Conservation (phyloP, 2,113 vertebrate species). For the Carassius gibelio region DNA sequence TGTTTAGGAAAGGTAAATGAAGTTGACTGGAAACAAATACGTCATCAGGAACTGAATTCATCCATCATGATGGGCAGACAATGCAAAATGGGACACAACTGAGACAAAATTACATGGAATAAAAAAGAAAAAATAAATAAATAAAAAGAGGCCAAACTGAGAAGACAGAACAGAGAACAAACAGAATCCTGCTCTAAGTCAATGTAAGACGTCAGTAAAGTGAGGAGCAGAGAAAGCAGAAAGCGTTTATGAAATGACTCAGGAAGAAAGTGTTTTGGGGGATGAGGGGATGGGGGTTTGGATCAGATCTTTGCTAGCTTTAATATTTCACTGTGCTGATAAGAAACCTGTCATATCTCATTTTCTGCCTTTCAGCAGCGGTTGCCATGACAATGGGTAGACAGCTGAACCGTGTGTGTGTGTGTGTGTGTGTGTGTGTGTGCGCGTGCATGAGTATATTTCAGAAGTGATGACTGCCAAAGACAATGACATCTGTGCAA, state of each 20-base stretch:
- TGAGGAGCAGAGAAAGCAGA: slow-evolving; percentile 11
- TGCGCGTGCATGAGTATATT: not conserved
- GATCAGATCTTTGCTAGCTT: slow-evolving; percentile 65
- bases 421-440: not conserved
- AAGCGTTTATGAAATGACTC: slow-evolving; percentile 45
- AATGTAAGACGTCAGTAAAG: slow-evolving; percentile 30
- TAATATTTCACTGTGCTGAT: slow-evolving; percentile 66
- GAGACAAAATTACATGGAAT: slow-evolving; percentile 24
- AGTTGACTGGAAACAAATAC: slow-evolving; percentile 35
- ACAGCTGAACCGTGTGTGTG: slow-evolving; percentile 13
- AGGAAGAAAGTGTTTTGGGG: slow-evolving; percentile 46
- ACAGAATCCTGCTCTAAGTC: slow-evolving; percentile 43
- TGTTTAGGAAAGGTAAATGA: slow-evolving; percentile 32
- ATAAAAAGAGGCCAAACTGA: slow-evolving; percentile 27
- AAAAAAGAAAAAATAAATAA: not conserved
- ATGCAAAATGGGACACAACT: slow-evolving; percentile 20
- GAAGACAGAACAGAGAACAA: slow-evolving; percentile 17
- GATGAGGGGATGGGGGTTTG: slow-evolving; percentile 4
- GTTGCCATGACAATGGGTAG: slow-evolving; percentile 65
- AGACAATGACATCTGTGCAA: slow-evolving; percentile 35
- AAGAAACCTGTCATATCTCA: slow-evolving; percentile 57
- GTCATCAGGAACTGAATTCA: slow-evolving; percentile 25
- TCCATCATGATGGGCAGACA: slow-evolving; percentile 28
- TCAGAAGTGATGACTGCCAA: slow-evolving; percentile 39
- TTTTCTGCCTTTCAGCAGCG: slow-evolving; percentile 48